Percentiles rank a stretch among this genome's conserved stretches.
phyloP scores from a whole-genome alignment of 2,113 vertebrate genomes.

The Hippocampus guttulatus region DNA sequence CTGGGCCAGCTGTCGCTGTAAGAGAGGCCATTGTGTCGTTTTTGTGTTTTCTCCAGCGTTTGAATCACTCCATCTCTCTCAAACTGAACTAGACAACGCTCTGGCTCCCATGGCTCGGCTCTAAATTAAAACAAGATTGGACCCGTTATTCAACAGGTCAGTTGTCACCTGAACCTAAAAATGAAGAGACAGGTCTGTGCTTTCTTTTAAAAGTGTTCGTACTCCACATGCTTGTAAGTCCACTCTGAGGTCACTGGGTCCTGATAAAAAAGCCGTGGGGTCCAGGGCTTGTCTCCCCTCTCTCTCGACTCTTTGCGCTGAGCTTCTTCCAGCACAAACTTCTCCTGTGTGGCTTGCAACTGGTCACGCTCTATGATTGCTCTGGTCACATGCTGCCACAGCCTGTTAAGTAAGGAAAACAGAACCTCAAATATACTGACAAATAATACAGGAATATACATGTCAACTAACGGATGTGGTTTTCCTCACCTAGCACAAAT shows the following conservation, averaged over 20 bases:
- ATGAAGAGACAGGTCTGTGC: conserved; percentile 3
- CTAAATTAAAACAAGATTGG: neutral
- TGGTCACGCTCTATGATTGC: conserved; percentile 88
- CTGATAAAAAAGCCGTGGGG: conserved; percentile 76
- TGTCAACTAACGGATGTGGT: neutral
- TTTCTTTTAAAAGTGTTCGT: conserved; percentile 32
- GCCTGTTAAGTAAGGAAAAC: conserved; percentile 60
- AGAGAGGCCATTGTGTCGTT: conserved; percentile 64
- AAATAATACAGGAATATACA: neutral
- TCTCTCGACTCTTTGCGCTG: conserved; percentile 79
- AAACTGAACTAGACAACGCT: conserved; percentile 80
- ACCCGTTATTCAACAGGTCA: neutral
- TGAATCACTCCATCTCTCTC: conserved; percentile 88
- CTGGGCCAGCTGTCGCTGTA: conserved; percentile 75
- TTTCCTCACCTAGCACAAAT: neutral
- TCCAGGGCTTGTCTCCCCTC: conserved; percentile 80
- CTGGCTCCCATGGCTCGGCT: conserved; percentile 79
- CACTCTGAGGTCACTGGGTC: conserved; percentile 77
- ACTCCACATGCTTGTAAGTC: conserved; percentile 87
- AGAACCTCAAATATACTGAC: neutral
- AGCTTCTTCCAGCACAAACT: conserved; percentile 86
- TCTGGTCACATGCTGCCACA: conserved; percentile 89
- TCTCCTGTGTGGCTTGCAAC: conserved; percentile 85
- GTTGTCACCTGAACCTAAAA: neutral
- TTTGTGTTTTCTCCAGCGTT: conserved; percentile 75